Base-by-base conservation (phyloP, 2,113 vertebrate genomes). In the Eleginops maclovinus region DNA sequence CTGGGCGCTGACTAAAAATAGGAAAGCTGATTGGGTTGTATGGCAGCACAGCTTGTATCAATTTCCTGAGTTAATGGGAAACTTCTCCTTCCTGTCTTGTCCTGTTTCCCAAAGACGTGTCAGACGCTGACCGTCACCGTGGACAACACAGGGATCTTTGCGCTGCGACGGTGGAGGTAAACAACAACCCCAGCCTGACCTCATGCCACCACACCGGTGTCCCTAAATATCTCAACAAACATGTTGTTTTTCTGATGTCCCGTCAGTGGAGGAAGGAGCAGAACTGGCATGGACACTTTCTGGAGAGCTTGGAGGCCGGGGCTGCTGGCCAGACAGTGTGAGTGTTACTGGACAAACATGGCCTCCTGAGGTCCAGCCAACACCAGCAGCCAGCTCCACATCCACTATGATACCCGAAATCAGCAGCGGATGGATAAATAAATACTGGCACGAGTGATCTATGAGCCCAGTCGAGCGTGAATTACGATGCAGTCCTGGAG, bases 61-160 rank as follows among this genome's bases (percentile, higher is more conserved):
- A 91, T 93, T 89, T 94, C 76, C 86, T 54, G 8, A 91, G 82
- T 90, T 94, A 92, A 94, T 93, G 43, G 89, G 83, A 90, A 84
- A 88, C 87, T 75, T 92, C 75, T 89, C 79, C 72, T 80, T 79
- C 77, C 83, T 79, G 77, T 59, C 64, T 76, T 50, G 74, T 71
- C 56, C 58, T 72, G 43, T 84, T 80, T 82, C 65, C 36, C 43
- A 4, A 24, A 16, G 55, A 53, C 13, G 26, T 26, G 49, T 58
- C 15, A 53, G 72, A 63, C 19, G 46, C 53, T 0, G n/a, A 1
- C 41, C 3, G 1, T 60, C 31, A 4, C 50, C 22, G 16, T 9
- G 51, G 66, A 47, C 4, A 0, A 31, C 61, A 14, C 31, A 0
- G 24, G 43, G 41, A 71, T 77, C 50, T 56, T 16, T 28, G 54